A percentile compares a stretch with the other conserved stretches of the same genome.
These are phyloP conservation scores for Ascaphus truei DNA, from an alignment of 2,113 vertebrate species.

Conservation along the genomic window DNA sequence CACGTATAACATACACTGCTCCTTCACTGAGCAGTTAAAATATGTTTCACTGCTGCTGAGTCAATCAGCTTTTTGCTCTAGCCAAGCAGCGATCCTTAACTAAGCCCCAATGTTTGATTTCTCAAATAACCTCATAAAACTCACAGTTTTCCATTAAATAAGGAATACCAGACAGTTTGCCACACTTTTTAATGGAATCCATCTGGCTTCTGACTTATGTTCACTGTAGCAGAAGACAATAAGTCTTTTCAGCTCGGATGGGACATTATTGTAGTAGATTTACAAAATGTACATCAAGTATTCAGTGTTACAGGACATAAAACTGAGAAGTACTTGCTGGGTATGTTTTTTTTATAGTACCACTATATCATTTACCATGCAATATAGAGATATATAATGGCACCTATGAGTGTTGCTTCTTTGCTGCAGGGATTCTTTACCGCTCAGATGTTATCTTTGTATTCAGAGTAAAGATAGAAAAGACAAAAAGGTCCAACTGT, in stretches of 20 bases:
- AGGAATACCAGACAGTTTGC: constrained; percentile 7
- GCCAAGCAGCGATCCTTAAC: constrained; percentile 15
- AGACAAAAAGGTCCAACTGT: no score
- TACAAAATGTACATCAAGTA: constrained; percentile 38
- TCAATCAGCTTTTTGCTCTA: constrained; percentile 21
- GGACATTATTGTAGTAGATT: constrained; percentile 33
- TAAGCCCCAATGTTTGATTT: constrained; percentile 28
- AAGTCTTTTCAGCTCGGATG: constrained; percentile 21
- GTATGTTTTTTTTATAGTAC: constrained; percentile 45
- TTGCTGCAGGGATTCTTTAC: no score
- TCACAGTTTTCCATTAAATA: constrained; percentile 2
- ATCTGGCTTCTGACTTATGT: background rate
- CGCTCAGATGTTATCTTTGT: no score
- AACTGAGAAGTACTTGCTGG: constrained; percentile 48
- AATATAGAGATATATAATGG: constrained; percentile 41
- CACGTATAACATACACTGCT: no score
- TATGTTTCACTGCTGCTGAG: constrained; percentile 1
- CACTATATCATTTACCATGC: constrained; percentile 51
- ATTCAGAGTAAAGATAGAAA: no score
- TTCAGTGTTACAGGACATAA: constrained; percentile 46
- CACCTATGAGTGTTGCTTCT: constrained; percentile 41
- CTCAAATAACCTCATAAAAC: constrained; percentile 25
- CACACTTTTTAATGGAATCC: constrained; percentile 19
- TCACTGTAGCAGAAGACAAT: constrained; percentile 21
- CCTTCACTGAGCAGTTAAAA: background rate